These are phyloP conservation scores for Lepidurus couesii DNA, from an alignment of 1,140 invertebrate genomes.

Conservation along the genomic window DNA sequence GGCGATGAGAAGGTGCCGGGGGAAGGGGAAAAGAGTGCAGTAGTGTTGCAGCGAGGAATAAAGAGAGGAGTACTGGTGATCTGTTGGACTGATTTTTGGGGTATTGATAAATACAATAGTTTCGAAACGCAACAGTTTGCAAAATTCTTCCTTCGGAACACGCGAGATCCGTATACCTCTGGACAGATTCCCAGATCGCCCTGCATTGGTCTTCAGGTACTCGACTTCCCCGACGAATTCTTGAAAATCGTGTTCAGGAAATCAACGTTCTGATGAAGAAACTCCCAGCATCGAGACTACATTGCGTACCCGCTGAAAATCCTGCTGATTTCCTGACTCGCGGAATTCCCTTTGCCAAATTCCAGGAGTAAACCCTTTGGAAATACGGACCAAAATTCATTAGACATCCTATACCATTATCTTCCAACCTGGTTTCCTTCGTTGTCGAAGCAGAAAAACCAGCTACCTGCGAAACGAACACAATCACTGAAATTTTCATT, in stretches of 20 bases:
- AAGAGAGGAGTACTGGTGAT: too few species aligned
- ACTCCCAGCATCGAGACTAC: neutral
- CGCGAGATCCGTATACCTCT: neutral
- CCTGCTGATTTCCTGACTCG: conserved; percentile 35
- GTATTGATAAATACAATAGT: too few species aligned
- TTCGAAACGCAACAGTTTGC: too few species aligned
- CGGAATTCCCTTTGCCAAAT: neutral
- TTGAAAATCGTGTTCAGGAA: conserved; percentile 25
- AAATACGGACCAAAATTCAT: neutral
- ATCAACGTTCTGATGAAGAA: conserved; percentile 26
- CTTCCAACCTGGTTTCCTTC: too few species aligned
- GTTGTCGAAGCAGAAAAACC: too few species aligned
- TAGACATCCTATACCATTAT: too few species aligned
- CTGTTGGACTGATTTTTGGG: too few species aligned
- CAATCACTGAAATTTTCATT: too few species aligned
- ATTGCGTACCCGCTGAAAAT: conserved; percentile 20
- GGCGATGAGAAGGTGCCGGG: too few species aligned
- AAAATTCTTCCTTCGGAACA: conserved; percentile 25
- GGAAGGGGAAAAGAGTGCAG: too few species aligned
- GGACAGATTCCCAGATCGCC: conserved; percentile 34
- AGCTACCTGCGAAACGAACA: too few species aligned
- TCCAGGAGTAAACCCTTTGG: neutral
- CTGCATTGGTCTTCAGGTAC: conserved; percentile 28
- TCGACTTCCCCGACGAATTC: neutral
- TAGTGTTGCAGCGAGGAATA: too few species aligned